Conservation (phyloP, 1,140 invertebrate genomes). For the Drosophila eugracilis region DNA sequence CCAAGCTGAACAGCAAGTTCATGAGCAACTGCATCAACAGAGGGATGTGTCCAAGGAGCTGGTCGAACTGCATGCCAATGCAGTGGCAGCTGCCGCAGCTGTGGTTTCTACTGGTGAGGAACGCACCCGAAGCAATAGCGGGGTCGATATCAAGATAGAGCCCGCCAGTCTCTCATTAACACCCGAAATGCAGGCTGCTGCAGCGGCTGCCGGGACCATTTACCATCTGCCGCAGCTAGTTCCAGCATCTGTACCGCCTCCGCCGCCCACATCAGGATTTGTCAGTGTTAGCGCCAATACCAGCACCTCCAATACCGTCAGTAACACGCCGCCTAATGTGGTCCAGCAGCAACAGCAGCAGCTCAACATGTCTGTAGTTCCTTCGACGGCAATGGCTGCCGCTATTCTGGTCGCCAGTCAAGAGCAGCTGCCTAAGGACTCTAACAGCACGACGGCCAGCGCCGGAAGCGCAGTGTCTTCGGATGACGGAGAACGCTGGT, state of each 20-base stretch:
- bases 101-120: conserved; percentile 38
- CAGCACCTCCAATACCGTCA: conserved; percentile 42
- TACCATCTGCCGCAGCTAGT: conserved; percentile 71
- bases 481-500: conserved; percentile 80
- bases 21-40: conserved; percentile 31
- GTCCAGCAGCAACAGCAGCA: conserved; percentile 36
- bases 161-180: conserved; percentile 53
- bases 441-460: conserved; percentile 79
- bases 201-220: conserved; percentile 58
- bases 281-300: conserved; percentile 41
- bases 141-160: conserved; percentile 72
- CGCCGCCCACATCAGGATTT: conserved; percentile 55
- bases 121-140: conserved; percentile 45
- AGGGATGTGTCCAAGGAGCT: conserved; percentile 60
- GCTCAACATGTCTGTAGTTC: conserved; percentile 39
- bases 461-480: conserved; percentile 79
- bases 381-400: conserved; percentile 29
- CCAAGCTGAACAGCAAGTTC: conserved; percentile 37
- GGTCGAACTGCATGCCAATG: conserved; percentile 62
- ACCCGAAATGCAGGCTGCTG: conserved; percentile 64
- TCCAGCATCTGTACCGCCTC: conserved; percentile 42
- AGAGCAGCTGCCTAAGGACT: conserved; percentile 72
- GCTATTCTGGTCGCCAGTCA: conserved; percentile 48
- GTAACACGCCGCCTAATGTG: conserved; percentile 55
- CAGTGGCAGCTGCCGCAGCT: conserved; percentile 50